Evolutionary conservation across 2,797 vertebrate species (phyloP).

Genomic region (Onychomys torridus): DNA sequence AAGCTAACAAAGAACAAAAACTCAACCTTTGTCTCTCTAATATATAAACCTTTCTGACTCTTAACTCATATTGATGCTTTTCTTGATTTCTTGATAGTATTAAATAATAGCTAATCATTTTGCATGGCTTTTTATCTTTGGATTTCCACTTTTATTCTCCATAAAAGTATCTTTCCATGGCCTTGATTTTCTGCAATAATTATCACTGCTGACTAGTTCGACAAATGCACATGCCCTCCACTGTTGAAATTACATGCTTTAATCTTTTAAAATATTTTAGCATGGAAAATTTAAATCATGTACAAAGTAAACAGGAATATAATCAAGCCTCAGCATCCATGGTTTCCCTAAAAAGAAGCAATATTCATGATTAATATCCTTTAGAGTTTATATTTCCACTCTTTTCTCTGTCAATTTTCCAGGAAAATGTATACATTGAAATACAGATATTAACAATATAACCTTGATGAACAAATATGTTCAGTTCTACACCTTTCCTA

Average conservation of each 20-base stretch:
- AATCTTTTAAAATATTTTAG: conserved; percentile 8
- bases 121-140: not conserved
- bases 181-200: conserved; percentile 59
- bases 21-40: not conserved
- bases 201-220: not conserved
- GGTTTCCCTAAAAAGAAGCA: not conserved
- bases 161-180: not conserved
- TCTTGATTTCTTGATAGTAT: not conserved
- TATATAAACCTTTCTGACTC: not conserved
- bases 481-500: not conserved
- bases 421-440: not conserved
- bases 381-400: not conserved
- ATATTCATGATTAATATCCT: not conserved
- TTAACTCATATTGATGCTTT: not conserved
- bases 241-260: not conserved
- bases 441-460: not conserved
- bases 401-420: not conserved
- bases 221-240: not conserved
- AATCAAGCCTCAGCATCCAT: not conserved
- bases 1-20: conserved; percentile 61
- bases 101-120: conserved; percentile 35
- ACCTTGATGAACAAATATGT: not conserved
- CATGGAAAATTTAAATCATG: not conserved
- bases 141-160: conserved; percentile 41
- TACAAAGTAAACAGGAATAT: not conserved